A percentile compares a stretch with the other conserved stretches of the same genome.
These are phyloP conservation scores for Aegotheles bennettii DNA, from an alignment of 2,113 vertebrate species.

Conservation along the genomic window DNA sequence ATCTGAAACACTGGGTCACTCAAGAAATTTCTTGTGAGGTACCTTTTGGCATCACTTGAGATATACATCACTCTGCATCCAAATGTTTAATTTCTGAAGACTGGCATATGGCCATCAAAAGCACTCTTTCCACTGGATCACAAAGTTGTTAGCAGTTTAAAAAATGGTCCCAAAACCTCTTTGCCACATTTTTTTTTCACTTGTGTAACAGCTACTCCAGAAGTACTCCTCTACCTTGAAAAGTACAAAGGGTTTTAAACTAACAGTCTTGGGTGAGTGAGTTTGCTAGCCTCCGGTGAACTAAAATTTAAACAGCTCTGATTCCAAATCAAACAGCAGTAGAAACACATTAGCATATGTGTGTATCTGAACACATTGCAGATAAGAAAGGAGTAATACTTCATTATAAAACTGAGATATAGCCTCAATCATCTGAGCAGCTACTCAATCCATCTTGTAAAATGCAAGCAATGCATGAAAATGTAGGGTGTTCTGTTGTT, in stretches of 20 bases:
- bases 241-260: neutral
- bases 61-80: neutral
- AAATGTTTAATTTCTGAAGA: neutral
- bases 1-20: neutral
- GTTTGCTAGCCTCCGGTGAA: neutral
- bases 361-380: neutral
- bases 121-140: neutral
- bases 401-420: neutral
- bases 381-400: neutral
- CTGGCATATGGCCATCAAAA: neutral
- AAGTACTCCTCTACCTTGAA: neutral
- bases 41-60: neutral
- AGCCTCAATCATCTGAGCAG: neutral
- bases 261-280: neutral
- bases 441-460: neutral
- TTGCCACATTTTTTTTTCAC: neutral
- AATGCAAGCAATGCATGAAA: neutral
- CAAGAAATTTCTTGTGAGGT: neutral
- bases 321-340: neutral
- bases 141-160: neutral
- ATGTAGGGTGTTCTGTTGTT: accelerated
- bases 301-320: neutral
- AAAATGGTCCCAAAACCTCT: neutral
- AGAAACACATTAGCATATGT: neutral
- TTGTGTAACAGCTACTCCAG: neutral